These are phyloP conservation scores for Dendrolimus houi DNA, from an alignment of 2,888 invertebrate species.

Conservation along the genomic window DNA sequence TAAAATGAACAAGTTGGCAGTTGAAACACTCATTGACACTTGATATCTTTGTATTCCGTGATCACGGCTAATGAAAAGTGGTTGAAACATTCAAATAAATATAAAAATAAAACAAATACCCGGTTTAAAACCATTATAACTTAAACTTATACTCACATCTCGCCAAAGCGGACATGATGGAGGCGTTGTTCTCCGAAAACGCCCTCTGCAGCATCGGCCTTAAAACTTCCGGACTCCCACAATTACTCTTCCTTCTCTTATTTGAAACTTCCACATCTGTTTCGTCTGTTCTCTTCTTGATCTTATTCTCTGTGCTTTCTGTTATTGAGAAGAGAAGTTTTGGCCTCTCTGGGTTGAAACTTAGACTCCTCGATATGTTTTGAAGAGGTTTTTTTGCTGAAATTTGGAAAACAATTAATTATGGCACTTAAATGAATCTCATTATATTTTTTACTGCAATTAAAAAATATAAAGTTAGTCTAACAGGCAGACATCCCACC, in stretches of 20 bases:
- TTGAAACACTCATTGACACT: too few relatives aligned
- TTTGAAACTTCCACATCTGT: conserved; percentile 36
- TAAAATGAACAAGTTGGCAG: too few relatives aligned
- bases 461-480: too few relatives aligned
- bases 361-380: conserved; percentile 33
- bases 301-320: conserved; percentile 45
- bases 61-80: too few relatives aligned
- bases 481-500: too few relatives aligned
- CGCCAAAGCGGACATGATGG: conserved; percentile 83
- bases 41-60: too few relatives aligned
- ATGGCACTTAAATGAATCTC: too few relatives aligned
- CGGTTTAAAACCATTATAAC: too few relatives aligned
- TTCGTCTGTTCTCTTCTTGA: conserved; percentile 75
- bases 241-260: conserved; percentile 46
- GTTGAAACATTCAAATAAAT: too few relatives aligned
- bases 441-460: too few relatives aligned
- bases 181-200: conserved; percentile 87
- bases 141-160: conserved; percentile 66
- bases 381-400: conserved; percentile 5
- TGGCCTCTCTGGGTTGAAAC: conserved; percentile 46
- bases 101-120: too few relatives aligned
- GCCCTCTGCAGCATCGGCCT: conserved; percentile 76
- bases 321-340: conserved; percentile 38
- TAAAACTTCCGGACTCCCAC: conserved; percentile 10
- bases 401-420: conserved; percentile 4